Evolutionary conservation across 2,888 invertebrate genomes (phyloP), one percentile per base, ranked within the genome.

Genomic region (Cecidostiba fungosa): DNA sequence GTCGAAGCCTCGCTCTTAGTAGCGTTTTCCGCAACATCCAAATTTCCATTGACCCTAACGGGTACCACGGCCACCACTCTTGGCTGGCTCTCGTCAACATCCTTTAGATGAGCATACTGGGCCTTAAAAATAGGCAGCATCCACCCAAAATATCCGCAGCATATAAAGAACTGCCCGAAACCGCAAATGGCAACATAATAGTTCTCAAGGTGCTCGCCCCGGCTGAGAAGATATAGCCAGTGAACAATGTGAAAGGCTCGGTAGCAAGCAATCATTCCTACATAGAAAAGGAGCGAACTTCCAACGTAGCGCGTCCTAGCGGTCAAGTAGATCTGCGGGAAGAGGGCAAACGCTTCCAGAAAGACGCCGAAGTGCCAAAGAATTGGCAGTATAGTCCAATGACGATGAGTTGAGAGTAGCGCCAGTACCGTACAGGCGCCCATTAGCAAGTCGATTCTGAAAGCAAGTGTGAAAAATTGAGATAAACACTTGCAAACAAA

Each of bases 211-310:
- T 73, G 43, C 0, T 72, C 16, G 10, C 32, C 6, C 14, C 47
- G 6, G 59, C 10, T 2, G 12, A 69, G 32, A 14, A 76, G 54
- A 23, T 87, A 87, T 2, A 47, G 16, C 87, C 87, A 87, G 26
- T 87, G 84, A 0, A 86, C 85, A 50, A 86, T 77, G 70, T 82
- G 72, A 43, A 87, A 87, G 32, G 54, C 69, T 0, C 87, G 78
- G 14, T 86, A 87, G 62, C 82, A 85, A 19, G 82, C 80, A 12
- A 87, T 81, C 77, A 86, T 26, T 10, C 87, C 86, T 0, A 87
- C 76, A 73, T 87, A 87, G 26, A 86, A 84, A 8, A 87, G 32
- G 16, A 87, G 79, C 8, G 86, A 86, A 16, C 86, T 85, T 16
- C 86, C 87, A 1, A 59, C 80, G 69, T 84, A 85, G 5, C 62